phyloP scores from a whole-genome alignment of 2,113 vertebrate genomes.

The Motacilla tschutschensis region DNA sequence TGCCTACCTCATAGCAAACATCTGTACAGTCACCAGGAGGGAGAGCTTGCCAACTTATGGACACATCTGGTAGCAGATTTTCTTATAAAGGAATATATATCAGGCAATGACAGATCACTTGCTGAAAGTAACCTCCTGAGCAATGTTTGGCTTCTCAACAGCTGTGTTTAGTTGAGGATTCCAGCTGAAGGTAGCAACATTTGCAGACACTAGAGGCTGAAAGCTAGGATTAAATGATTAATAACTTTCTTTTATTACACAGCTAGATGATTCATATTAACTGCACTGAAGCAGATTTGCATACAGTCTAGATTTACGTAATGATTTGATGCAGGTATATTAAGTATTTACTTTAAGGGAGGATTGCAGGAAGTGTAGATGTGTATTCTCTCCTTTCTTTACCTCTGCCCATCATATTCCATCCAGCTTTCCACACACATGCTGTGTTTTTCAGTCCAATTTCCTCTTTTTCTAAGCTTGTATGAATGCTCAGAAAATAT shows the following conservation, averaged over 20 bases:
- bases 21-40: background rate
- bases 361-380: background rate
- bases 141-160: background rate
- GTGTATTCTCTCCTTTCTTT: background rate
- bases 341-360: slow-evolving; percentile 27
- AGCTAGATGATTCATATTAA: background rate
- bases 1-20: background rate
- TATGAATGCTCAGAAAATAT: background rate
- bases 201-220: background rate
- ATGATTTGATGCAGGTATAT: background rate
- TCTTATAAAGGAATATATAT: background rate
- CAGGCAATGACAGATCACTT: slow-evolving; percentile 17
- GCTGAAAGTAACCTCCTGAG: slow-evolving; percentile 24
- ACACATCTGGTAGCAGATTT: background rate
- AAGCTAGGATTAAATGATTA: slow-evolving; percentile 10
- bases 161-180: slow-evolving; percentile 35
- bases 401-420: background rate
- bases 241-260: background rate
- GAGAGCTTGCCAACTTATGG: background rate
- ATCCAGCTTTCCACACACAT: background rate
- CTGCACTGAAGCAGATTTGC: background rate
- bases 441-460: background rate
- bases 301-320: background rate
- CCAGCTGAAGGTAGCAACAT: slow-evolving; percentile 28
- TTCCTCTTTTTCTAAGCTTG: background rate